Percentiles rank a stretch among this genome's conserved stretches.
These are phyloP conservation scores for Cotesia typhae DNA, from an alignment of 1,140 invertebrate species.

Conservation along the genomic window DNA sequence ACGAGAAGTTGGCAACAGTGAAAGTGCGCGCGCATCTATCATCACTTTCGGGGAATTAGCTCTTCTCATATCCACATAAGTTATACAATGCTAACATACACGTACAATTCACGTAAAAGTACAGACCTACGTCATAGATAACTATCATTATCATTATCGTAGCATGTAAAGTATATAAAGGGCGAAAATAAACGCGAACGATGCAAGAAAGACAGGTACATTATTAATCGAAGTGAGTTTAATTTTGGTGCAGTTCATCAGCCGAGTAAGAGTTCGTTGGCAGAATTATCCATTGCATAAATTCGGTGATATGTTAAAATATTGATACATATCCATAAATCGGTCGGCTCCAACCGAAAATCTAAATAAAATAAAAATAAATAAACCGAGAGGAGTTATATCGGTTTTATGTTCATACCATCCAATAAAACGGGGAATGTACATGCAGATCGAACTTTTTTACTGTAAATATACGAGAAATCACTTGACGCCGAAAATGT, in stretches of 20 bases:
- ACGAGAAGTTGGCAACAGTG: slow-evolving; percentile 56
- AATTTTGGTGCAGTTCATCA: slow-evolving; percentile 63
- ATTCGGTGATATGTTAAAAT: neutral
- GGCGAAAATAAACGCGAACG: slow-evolving; percentile 1
- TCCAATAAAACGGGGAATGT: neutral
- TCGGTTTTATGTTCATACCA: no score
- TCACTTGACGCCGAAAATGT: slow-evolving; percentile 44
- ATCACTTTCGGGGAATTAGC: slow-evolving; percentile 51
- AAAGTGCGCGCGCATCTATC: slow-evolving; percentile 61
- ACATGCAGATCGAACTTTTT: neutral
- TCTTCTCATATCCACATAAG: no score
- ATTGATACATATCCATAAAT: neutral
- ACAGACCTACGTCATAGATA: no score
- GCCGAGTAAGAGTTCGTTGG: slow-evolving; percentile 29
- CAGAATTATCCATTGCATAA: neutral
- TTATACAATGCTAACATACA: no score
- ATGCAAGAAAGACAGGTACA: slow-evolving; percentile 51
- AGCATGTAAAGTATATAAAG: neutral
- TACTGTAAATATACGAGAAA: slow-evolving; percentile 38
- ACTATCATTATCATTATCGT: no score
- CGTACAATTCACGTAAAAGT: no score
- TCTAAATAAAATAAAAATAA: no score
- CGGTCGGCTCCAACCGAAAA: neutral
- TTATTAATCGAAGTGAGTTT: slow-evolving; percentile 67
- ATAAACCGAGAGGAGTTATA: no score